These are phyloP conservation scores for Antechinus stuartii DNA, from an alignment of 2,113 vertebrate species.

Conservation along the genomic window DNA sequence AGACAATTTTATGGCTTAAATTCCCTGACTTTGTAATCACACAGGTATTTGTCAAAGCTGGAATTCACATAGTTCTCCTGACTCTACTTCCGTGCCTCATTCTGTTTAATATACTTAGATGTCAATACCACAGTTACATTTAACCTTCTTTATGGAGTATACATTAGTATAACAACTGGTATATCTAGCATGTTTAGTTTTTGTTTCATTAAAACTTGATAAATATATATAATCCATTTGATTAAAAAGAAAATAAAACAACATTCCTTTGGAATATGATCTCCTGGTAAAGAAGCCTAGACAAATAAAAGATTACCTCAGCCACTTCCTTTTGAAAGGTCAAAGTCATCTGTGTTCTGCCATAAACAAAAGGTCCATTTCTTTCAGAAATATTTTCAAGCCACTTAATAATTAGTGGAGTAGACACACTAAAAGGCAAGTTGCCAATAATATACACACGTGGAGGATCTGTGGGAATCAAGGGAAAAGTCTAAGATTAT, in stretches of 20 bases:
- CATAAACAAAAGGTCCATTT: slow-evolving; percentile 92
- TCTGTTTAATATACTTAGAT: not conserved
- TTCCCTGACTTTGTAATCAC: not conserved
- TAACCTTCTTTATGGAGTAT: not conserved
- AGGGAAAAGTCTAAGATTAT: slow-evolving; percentile 49
- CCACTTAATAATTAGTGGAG: slow-evolving; percentile 96
- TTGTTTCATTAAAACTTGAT: not conserved
- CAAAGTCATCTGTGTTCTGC: slow-evolving; percentile 93
- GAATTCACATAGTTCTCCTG: not conserved
- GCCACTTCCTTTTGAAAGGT: slow-evolving; percentile 99
- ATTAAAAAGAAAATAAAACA: slow-evolving; percentile 24
- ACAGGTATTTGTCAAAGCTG: not conserved
- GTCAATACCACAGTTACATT: too few relatives aligned
- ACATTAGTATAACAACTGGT: not conserved
- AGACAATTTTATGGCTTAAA: rapidly evolving
- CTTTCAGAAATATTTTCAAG: slow-evolving; percentile 89
- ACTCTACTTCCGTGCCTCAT: not conserved
- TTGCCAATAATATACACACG: slow-evolving; percentile 97
- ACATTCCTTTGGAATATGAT: slow-evolving; percentile 16
- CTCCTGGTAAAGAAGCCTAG: not conserved
- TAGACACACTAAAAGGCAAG: slow-evolving; percentile 96
- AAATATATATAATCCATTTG: not conserved
- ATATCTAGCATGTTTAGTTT: not conserved
- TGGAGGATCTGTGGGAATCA: slow-evolving; percentile 89
- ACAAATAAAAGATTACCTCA: slow-evolving; percentile 86